Base-by-base conservation (phyloP, 2,888 invertebrate genomes). In the Epistrophe eligans region DNA sequence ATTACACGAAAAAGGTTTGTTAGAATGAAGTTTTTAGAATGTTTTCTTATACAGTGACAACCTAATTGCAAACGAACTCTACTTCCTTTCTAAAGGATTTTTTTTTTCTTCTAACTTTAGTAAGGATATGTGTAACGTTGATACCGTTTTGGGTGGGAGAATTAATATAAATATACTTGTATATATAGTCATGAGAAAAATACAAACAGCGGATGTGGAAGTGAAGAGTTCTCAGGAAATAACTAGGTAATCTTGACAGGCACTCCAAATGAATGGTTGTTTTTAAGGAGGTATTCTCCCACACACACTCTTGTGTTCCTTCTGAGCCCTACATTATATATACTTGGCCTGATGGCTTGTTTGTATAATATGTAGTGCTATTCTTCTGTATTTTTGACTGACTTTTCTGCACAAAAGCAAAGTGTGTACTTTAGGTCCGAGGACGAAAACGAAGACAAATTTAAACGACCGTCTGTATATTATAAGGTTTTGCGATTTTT, bases 231-330 rank as follows among this genome's bases (percentile, higher is more conserved):
- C 83, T 79, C 77, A 82, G 83, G 87, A 87, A 87, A 87, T 87
- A 87, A 83, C 87, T 87, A 87, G 87, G 87, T 87, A 87, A 87
- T 76, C 87, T 83, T 79, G 87, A 83, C 87, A 87, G 72, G 83
- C 83, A 83, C 83, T 87, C 79, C 83, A 87, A 87, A 82, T 87
- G 85, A 87, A 87, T 82, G 73, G 85, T 66, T 70, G 82, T 79
- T 79, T 1, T 24, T 24, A 24, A 79, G 85, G 58, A 66, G 79
- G 85, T 87, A 79, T 74, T 57, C 77, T 74, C 58, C 45, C 55
- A 57, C 57, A 50, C 70, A 72, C 45, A 62, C 45, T 13, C 35
- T 52, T 32, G 15, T 13, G 64, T 9, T 50, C 38, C 57, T 60
- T 64, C 24, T 38, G 6, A 10, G 10, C 10, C 50, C 11, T 40